Conservation (phyloP, 2,113 vertebrate genomes). For the Sylvietta virens region DNA sequence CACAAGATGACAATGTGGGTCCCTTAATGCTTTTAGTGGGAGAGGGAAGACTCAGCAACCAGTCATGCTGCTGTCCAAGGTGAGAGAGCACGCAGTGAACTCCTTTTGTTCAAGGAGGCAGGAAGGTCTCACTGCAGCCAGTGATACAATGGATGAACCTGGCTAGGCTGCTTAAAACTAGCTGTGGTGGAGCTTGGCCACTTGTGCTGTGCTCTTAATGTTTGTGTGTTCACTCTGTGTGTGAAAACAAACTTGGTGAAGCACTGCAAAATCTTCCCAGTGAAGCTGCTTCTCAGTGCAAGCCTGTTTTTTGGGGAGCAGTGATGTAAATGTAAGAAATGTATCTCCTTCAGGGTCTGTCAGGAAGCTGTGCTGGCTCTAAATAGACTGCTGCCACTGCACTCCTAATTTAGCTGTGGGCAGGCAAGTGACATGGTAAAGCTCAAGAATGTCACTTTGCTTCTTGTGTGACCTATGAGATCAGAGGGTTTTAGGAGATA, state of each 20-base stretch:
- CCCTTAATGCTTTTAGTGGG: neutral
- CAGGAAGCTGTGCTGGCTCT: neutral
- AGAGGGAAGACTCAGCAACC: neutral
- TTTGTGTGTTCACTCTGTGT: neutral
- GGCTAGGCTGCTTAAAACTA: neutral
- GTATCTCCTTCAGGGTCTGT: neutral
- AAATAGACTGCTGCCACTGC: neutral
- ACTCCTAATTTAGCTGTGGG: slow-evolving; percentile 8
- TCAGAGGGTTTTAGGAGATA: slow-evolving; percentile 11
- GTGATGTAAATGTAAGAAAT: neutral
- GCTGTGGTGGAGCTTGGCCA: neutral
- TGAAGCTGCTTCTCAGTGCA: neutral
- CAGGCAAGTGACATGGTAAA: neutral
- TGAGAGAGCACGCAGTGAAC: neutral
- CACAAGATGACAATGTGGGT: neutral
- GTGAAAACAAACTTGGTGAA: neutral
- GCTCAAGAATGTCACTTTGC: slow-evolving; percentile 41
- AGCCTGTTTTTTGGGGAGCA: neutral
- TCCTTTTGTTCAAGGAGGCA: neutral
- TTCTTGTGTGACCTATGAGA: slow-evolving; percentile 49
- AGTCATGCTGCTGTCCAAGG: neutral
- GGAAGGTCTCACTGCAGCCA: neutral
- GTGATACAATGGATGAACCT: rapidly evolving
- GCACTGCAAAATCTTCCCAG: neutral
- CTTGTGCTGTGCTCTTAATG: neutral